Evolutionary conservation across 1,140 invertebrate genomes (phyloP).

Genomic region (Hestina assimilis): DNA sequence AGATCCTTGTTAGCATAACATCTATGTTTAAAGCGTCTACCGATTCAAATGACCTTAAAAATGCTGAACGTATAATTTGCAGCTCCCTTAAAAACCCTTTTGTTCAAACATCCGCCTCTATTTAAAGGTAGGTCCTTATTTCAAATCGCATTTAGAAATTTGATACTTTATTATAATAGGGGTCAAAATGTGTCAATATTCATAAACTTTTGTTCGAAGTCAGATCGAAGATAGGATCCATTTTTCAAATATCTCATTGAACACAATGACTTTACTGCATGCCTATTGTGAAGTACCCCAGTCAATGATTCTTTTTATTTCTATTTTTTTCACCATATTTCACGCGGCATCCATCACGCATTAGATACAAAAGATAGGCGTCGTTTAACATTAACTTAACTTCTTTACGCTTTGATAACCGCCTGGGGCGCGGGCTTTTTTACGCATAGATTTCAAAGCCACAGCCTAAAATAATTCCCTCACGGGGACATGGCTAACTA

Average conservation of each 20-base stretch:
- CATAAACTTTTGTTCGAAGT: conserved; percentile 53
- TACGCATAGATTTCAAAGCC: conserved; percentile 41
- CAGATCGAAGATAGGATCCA: conserved; percentile 53
- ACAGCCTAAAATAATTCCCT: conserved; percentile 57
- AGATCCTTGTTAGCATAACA: conserved; percentile 45
- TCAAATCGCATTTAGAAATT: conserved; percentile 21
- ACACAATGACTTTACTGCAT: conserved; percentile 51
- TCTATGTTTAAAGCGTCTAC: conserved; percentile 43
- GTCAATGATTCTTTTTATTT: conserved; percentile 62
- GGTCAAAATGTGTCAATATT: conserved; percentile 43
- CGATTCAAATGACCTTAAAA: conserved; percentile 5
- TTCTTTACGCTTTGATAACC: conserved; percentile 77
- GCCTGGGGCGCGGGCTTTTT: conserved; percentile 54
- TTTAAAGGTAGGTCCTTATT: conserved; percentile 17
- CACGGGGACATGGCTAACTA: conserved; percentile 38
- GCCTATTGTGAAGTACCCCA: conserved; percentile 54
- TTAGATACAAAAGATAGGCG: conserved; percentile 75
- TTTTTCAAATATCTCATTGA: conserved; percentile 54
- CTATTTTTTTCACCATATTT: conserved; percentile 65
- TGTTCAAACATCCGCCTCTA: conserved; percentile 37
- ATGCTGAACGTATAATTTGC: conserved; percentile 28
- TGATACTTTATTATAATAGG: conserved; percentile 30
- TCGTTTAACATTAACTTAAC: conserved; percentile 77
- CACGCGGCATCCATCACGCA: conserved; percentile 71
- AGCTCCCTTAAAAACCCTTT: conserved; percentile 15